Evolutionary conservation across 2,797 vertebrate genomes (phyloP).

Genomic region (Hippoglossus hippoglossus): DNA sequence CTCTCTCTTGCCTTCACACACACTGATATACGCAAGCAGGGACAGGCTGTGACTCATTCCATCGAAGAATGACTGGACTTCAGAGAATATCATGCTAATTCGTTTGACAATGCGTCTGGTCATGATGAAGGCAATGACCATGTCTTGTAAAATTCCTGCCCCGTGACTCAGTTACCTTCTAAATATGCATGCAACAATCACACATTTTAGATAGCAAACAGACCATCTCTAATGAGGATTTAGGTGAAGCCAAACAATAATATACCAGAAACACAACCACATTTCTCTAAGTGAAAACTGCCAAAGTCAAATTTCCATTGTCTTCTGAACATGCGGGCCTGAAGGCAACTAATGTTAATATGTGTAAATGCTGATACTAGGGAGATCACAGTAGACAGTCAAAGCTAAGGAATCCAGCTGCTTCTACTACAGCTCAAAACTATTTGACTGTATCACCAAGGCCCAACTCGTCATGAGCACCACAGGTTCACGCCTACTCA

Average conservation of each 20-base stretch:
- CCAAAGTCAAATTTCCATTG: slow-evolving; percentile 43
- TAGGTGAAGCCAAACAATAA: slow-evolving; percentile 22
- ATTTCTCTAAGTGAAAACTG: slow-evolving; percentile 21
- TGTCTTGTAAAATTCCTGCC: slow-evolving; percentile 68
- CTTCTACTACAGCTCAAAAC: slow-evolving; percentile 16
- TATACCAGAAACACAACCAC: slow-evolving; percentile 10
- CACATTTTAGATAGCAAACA: slow-evolving; percentile 7
- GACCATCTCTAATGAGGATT: slow-evolving; percentile 21
- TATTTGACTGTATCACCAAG: slow-evolving; percentile 51
- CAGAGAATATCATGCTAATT: slow-evolving; percentile 53
- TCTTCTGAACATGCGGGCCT: slow-evolving; percentile 17
- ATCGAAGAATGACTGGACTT: slow-evolving; percentile 71
- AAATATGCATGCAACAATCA: slow-evolving; percentile 45
- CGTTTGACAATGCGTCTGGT: slow-evolving; percentile 70
- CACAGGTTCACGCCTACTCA: slow-evolving; percentile 39
- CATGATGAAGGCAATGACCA: slow-evolving; percentile 70
- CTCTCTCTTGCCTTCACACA: neutral
- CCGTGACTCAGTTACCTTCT: slow-evolving; percentile 63
- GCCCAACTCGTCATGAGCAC: slow-evolving; percentile 30
- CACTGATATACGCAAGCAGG: slow-evolving; percentile 15
- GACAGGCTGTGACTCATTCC: slow-evolving; percentile 70
- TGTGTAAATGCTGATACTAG: slow-evolving; percentile 31
- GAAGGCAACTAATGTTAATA: slow-evolving; percentile 14
- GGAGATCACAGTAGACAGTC: slow-evolving; percentile 21
- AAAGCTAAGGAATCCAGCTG: slow-evolving; percentile 46